phyloP scores from a whole-genome alignment of 2,797 vertebrate genomes.

The Lacerta bilineata region DNA sequence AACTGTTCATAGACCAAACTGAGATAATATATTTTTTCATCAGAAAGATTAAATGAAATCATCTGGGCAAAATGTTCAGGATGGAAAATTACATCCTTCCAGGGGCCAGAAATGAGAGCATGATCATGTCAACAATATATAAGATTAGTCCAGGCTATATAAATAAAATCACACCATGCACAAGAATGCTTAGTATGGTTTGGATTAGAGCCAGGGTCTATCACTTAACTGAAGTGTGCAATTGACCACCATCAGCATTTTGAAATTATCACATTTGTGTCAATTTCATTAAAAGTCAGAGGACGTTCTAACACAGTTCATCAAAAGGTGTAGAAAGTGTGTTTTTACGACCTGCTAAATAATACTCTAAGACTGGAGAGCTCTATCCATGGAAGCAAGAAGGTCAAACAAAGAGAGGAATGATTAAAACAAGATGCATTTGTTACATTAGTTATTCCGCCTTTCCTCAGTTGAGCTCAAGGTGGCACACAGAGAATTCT shows the following conservation, averaged over 20 bases:
- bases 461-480: not conserved
- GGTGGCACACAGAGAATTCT: not conserved
- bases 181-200: slow-evolving; percentile 13
- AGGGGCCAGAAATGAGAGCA: slow-evolving; percentile 29
- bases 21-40: slow-evolving; percentile 49
- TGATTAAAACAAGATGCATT: not conserved
- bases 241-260: not conserved
- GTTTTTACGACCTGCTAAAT: not conserved
- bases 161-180: slow-evolving; percentile 22
- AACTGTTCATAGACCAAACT: slow-evolving; percentile 49
- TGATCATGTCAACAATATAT: not conserved
- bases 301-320: not conserved
- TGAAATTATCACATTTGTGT: slow-evolving; percentile 5
- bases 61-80: slow-evolving; percentile 58
- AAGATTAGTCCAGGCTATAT: slow-evolving; percentile 27
- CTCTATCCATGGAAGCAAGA: not conserved
- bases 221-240: slow-evolving; percentile 6
- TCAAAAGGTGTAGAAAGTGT: not conserved
- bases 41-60: slow-evolving; percentile 54
- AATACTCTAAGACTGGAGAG: not conserved
- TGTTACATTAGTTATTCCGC: too few species aligned
- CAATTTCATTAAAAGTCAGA: not conserved
- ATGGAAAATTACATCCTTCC: slow-evolving; percentile 26
- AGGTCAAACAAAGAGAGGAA: not conserved
- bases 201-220: not conserved